Evolutionary conservation across 2,797 vertebrate species (phyloP).

Genomic region (Meda fulgida): DNA sequence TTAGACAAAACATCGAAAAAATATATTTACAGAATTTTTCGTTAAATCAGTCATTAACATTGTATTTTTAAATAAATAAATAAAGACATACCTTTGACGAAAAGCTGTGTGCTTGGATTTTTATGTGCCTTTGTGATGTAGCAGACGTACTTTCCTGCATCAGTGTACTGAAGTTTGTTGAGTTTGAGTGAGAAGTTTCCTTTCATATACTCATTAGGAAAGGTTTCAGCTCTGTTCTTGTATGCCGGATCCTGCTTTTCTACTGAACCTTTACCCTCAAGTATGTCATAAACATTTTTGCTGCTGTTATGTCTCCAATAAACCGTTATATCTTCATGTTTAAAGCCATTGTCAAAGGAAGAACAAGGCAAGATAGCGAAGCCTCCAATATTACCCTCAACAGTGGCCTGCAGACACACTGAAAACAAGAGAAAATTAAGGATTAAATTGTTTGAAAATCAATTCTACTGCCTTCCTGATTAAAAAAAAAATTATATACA

Average conservation of each 20-base stretch:
- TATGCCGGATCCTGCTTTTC: background rate
- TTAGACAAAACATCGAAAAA: background rate
- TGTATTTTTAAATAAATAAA: background rate
- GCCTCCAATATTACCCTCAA: background rate
- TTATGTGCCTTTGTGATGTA: background rate
- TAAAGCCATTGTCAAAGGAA: background rate
- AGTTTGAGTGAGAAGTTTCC: slow-evolving; percentile 45
- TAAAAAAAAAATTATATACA: too few species aligned
- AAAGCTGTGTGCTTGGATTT: background rate
- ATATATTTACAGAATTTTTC: background rate
- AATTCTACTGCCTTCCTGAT: too few species aligned
- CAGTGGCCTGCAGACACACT: background rate
- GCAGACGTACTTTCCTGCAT: slow-evolving; percentile 26
- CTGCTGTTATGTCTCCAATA: slow-evolving; percentile 19
- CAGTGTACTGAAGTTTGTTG: background rate
- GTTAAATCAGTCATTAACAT: background rate
- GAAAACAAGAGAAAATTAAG: background rate
- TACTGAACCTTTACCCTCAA: background rate
- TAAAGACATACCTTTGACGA: background rate
- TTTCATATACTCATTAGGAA: slow-evolving; percentile 13
- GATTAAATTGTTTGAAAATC: too few species aligned
- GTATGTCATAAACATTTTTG: slow-evolving; percentile 20
- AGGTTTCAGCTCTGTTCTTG: slow-evolving; percentile 10
- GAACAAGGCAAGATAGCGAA: slow-evolving; percentile 20
- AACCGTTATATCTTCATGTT: background rate